A percentile compares a stretch with the other conserved stretches of the same genome.
phyloP scores from a whole-genome alignment of 1,140 invertebrate species.

The Rhopalosiphum padi region DNA sequence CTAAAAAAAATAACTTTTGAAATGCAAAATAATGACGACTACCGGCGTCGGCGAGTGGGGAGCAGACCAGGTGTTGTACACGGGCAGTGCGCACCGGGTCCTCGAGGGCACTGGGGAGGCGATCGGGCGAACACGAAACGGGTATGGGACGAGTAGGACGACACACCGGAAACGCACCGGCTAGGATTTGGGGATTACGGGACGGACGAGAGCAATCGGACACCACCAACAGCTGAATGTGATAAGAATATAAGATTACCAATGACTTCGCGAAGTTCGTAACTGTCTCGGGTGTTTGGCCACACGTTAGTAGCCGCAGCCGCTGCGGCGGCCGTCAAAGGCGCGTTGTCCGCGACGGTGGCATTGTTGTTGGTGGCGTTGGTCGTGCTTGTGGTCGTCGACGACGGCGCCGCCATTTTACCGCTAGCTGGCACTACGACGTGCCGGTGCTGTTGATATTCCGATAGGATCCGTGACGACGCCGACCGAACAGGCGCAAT shows the following conservation, averaged over 20 bases:
- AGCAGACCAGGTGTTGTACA: background rate
- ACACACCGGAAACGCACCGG: too few species aligned
- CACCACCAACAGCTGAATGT: background rate
- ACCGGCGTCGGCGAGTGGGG: background rate
- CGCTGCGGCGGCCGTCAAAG: conserved; percentile 66
- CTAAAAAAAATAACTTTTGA: background rate
- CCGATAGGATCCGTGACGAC: background rate
- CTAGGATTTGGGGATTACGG: too few species aligned
- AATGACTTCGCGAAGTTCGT: conserved; percentile 93
- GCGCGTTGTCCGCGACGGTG: conserved; percentile 62
- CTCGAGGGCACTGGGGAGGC: background rate
- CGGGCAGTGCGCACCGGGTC: too few species aligned
- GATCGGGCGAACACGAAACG: background rate
- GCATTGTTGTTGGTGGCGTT: background rate
- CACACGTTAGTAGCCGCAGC: conserved; percentile 72
- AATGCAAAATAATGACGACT: background rate
- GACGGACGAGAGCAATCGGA: background rate
- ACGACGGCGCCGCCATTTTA: conserved; percentile 35
- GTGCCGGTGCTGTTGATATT: background rate
- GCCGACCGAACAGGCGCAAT: conserved; percentile 34
- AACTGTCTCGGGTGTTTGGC: conserved; percentile 93
- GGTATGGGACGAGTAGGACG: too few species aligned
- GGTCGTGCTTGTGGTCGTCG: background rate
- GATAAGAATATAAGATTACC: conserved; percentile 68
- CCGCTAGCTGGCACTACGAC: background rate